phyloP scores from a whole-genome alignment of 2,113 vertebrate genomes.

The Tetraodon nigroviridis region DNA sequence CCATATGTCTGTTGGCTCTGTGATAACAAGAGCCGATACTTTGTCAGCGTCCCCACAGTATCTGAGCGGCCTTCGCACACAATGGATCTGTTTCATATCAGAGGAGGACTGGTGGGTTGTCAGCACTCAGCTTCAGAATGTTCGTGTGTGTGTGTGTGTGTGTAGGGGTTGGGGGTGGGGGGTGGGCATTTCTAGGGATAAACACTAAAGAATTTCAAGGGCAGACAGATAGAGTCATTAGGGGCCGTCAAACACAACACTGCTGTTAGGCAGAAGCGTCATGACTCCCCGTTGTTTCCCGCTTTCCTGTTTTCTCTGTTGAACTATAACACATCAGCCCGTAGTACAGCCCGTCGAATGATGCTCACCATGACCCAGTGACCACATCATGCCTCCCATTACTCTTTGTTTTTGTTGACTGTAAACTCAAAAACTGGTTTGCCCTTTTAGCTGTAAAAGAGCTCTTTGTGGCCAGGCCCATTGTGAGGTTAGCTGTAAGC shows the following conservation, averaged over 20 bases:
- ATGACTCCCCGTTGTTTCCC: not conserved
- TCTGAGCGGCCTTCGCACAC: slow-evolving; percentile 38
- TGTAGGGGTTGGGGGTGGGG: not conserved
- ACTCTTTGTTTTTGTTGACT: not conserved
- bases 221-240: slow-evolving; percentile 32
- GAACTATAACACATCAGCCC: too few relatives aligned
- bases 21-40: slow-evolving; percentile 53
- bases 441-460: slow-evolving; percentile 37
- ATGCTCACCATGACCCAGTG: too few relatives aligned
- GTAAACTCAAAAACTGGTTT: not conserved
- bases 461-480: slow-evolving; percentile 49
- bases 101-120: slow-evolving; percentile 17
- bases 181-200: slow-evolving; percentile 40
- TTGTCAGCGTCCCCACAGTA: slow-evolving; percentile 39
- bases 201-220: slow-evolving; percentile 45
- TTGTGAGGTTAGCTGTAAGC: slow-evolving; percentile 57
- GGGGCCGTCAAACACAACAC: slow-evolving; percentile 7
- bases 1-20: slow-evolving; percentile 42
- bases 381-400: too few relatives aligned
- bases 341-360: too few relatives aligned
- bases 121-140: slow-evolving; percentile 42
- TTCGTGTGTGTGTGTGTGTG: not conserved
- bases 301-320: not conserved
- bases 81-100: slow-evolving; percentile 61
- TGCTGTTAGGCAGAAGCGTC: slow-evolving; percentile 11